Conservation (phyloP, 2,797 vertebrate species). For the Harpagifer antarcticus region DNA sequence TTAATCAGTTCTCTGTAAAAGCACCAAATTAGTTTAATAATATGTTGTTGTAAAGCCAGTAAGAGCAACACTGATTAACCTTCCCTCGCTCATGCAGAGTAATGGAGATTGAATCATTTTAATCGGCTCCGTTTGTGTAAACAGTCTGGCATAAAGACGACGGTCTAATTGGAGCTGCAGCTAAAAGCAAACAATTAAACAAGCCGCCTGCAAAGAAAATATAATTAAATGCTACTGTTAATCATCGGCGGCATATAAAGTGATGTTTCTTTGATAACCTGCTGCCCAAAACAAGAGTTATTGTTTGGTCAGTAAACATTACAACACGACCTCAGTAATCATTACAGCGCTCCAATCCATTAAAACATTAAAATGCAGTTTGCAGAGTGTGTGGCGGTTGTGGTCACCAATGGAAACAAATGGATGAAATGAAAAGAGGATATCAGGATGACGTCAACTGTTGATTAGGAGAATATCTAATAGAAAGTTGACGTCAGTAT, state of each 20-base stretch:
- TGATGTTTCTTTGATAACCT: neutral
- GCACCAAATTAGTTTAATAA: neutral
- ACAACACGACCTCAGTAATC: constrained; percentile 67
- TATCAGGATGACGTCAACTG: neutral
- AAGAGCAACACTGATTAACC: constrained; percentile 39
- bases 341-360: constrained; percentile 61
- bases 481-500: too few species aligned
- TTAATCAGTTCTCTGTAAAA: neutral
- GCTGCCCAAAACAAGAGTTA: constrained; percentile 14
- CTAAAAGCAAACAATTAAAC: constrained; percentile 53
- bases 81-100: constrained; percentile 22
- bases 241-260: constrained; percentile 5
- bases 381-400: constrained; percentile 12
- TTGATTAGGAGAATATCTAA: too few species aligned
- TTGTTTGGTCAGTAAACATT: constrained; percentile 59
- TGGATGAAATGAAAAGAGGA: constrained; percentile 30
- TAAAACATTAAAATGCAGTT: constrained; percentile 66
- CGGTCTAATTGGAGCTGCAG: neutral
- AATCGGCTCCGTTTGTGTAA: constrained; percentile 25
- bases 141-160: constrained; percentile 3
- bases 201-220: constrained; percentile 19
- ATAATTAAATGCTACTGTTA: constrained; percentile 30
- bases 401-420: neutral
- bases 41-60: constrained; percentile 26
- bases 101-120: constrained; percentile 33